phyloP scores from a whole-genome alignment of 2,888 invertebrate genomes.

The Acanthosepion esculentum region DNA sequence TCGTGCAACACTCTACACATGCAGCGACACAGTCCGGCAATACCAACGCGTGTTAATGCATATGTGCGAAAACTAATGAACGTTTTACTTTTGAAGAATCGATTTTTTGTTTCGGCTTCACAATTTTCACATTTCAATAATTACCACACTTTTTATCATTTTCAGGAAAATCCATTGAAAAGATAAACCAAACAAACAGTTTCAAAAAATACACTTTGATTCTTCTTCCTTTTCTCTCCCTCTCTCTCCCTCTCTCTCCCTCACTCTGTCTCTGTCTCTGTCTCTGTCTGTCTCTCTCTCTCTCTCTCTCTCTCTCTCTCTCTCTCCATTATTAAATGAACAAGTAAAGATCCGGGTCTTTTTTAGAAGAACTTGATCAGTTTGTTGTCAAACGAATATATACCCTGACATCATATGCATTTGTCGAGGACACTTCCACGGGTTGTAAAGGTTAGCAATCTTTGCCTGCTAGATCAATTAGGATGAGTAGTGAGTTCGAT shows the following conservation, averaged over 20 bases:
- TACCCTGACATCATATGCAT: too few relatives aligned
- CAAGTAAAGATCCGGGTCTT: too few relatives aligned
- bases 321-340: neutral
- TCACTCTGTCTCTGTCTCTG: neutral
- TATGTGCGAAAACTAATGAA: neutral
- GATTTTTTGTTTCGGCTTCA: neutral
- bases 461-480: too few relatives aligned
- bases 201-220: neutral
- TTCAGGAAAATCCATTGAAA: neutral
- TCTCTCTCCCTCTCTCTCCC: too few relatives aligned
- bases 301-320: conserved; percentile 2
- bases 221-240: neutral
- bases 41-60: neutral
- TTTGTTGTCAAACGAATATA: too few relatives aligned
- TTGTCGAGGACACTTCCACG: too few relatives aligned
- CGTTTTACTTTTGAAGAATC: neutral
- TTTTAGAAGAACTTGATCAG: too few relatives aligned
- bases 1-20: neutral
- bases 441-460: too few relatives aligned
- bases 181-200: neutral
- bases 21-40: neutral
- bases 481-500: too few relatives aligned
- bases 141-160: neutral
- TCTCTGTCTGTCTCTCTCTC: neutral
- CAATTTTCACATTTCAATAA: neutral